Percentiles rank a stretch among this genome's conserved stretches.
Conservation (phyloP, 2,888 invertebrate species). For the Trachelus troglodyta region DNA sequence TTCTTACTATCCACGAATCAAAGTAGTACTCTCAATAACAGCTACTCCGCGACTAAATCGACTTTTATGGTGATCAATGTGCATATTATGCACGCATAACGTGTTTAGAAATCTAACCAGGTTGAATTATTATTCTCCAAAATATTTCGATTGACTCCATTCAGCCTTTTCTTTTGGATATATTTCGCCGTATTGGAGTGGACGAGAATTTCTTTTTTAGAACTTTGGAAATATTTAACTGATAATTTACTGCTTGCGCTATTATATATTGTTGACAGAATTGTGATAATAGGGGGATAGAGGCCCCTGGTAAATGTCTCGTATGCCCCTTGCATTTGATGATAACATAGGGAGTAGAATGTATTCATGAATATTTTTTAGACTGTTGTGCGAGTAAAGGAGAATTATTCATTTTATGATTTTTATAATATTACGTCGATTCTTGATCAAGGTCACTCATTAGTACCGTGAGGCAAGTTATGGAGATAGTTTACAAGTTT, state of each 20-base stretch:
- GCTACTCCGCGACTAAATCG: neutral
- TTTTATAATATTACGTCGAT: neutral
- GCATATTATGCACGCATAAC: neutral
- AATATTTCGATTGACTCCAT: neutral
- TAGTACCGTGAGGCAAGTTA: neutral
- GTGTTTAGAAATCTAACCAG: neutral
- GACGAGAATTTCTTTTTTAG: neutral
- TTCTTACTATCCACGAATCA: neutral
- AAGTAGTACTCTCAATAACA: neutral
- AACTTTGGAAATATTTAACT: neutral
- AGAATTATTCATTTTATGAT: neutral
- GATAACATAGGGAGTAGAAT: neutral
- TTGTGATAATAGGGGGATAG: neutral
- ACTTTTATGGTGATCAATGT: neutral
- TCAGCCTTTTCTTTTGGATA: neutral
- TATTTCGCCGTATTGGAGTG: neutral
- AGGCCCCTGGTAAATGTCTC: neutral
- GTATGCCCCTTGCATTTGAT: neutral
- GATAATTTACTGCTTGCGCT: neutral
- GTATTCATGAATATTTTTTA: neutral
- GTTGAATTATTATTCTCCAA: neutral
- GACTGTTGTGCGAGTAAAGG: neutral
- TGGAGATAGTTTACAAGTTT: too few species aligned
- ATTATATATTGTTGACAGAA: neutral
- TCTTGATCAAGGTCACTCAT: neutral